Conservation (phyloP, 2,113 vertebrate genomes). For the Syrmaticus mikado region DNA sequence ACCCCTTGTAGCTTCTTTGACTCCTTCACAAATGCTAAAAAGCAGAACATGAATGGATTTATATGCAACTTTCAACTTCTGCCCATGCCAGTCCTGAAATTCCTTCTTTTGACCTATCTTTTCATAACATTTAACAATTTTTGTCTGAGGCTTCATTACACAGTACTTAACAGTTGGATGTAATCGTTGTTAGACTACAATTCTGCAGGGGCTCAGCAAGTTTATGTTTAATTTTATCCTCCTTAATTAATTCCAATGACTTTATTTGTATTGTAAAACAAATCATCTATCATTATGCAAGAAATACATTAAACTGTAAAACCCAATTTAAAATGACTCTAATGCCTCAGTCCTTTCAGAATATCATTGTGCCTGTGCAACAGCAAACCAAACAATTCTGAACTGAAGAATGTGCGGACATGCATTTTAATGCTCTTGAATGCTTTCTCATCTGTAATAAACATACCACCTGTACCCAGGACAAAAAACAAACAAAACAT, state of each 20-base stretch:
- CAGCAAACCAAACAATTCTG: constrained; percentile 6
- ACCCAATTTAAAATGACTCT: neutral
- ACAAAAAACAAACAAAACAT: neutral
- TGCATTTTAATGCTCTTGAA: neutral
- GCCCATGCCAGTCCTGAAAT: neutral
- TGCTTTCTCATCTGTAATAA: neutral
- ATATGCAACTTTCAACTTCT: neutral
- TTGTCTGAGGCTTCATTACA: neutral
- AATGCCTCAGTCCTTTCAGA: constrained; percentile 1
- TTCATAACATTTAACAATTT: neutral
- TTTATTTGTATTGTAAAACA: constrained; percentile 30
- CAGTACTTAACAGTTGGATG: neutral
- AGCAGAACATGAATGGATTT: neutral
- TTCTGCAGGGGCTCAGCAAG: neutral
- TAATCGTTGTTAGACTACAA: neutral
- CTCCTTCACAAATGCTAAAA: neutral
- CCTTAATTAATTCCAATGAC: neutral
- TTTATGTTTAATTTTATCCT: neutral
- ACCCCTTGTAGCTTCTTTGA: neutral
- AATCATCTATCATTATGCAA: neutral
- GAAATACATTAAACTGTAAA: constrained; percentile 9
- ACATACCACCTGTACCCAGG: neutral
- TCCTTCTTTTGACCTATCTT: neutral
- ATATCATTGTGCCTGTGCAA: neutral
- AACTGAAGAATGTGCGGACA: neutral